Conservation (phyloP, 35 echinoderm and acorn worm genomes). For the Apostichopus parvimensis region DNA sequence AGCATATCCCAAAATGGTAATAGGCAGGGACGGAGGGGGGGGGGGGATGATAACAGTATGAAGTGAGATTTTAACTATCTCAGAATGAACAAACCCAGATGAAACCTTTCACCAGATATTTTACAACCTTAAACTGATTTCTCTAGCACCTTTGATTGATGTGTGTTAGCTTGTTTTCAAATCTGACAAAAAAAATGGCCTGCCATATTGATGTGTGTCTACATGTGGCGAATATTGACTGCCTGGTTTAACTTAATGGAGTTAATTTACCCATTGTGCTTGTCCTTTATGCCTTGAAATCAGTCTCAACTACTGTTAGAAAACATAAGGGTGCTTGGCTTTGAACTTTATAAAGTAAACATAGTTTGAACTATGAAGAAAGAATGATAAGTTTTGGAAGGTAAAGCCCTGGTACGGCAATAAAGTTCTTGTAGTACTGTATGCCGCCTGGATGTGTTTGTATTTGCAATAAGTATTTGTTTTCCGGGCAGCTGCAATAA, state of each 20-base stretch:
- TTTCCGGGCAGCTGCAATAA: not conserved
- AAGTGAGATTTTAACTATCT: not conserved
- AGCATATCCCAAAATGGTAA: not conserved
- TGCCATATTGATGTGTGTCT: too few relatives aligned
- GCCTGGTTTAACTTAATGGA: too few relatives aligned
- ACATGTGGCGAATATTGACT: too few relatives aligned
- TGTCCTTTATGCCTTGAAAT: not conserved
- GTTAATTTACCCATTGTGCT: not conserved
- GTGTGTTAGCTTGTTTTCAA: too few relatives aligned
- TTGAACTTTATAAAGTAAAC: constrained; percentile 1
- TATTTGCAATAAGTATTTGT: not conserved
- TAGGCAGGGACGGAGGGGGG: not conserved
- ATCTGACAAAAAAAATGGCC: too few relatives aligned
- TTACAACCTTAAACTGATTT: not conserved
- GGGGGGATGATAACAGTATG: too few relatives aligned
- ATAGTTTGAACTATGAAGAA: not conserved
- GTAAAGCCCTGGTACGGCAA: not conserved
- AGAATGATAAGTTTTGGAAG: not conserved
- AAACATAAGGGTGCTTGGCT: not conserved
- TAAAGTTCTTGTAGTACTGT: not conserved
- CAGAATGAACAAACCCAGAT: not conserved
- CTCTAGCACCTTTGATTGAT: too few relatives aligned
- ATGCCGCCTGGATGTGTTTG: not conserved
- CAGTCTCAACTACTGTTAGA: not conserved
- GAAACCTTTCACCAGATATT: not conserved